Evolutionary conservation across 2,797 vertebrate species (phyloP).

Genomic region (Scomberomorus guttatus): DNA sequence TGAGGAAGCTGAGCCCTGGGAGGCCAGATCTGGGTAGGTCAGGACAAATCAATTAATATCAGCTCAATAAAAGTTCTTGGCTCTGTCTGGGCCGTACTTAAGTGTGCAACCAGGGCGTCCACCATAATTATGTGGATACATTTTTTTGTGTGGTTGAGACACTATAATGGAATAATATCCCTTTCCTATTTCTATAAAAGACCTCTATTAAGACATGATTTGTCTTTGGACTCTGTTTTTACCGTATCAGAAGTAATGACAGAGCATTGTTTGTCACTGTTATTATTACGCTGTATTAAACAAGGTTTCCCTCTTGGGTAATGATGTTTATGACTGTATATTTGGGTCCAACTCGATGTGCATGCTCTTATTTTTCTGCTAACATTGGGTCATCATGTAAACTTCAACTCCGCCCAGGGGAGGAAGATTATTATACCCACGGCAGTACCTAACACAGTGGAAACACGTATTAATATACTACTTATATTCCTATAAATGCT

Average conservation of each 20-base stretch:
- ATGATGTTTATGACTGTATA: constrained; percentile 68
- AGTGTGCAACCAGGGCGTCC: constrained; percentile 59
- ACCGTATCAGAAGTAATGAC: constrained; percentile 50
- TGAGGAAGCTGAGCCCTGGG: constrained; percentile 73
- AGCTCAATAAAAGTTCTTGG: constrained; percentile 78
- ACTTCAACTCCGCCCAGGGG: constrained; percentile 64
- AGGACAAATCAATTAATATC: constrained; percentile 85
- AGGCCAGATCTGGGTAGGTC: constrained; percentile 73
- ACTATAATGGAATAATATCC: constrained; percentile 75
- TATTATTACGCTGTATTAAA: constrained; percentile 66
- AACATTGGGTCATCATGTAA: constrained; percentile 67
- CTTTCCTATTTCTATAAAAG: constrained; percentile 72
- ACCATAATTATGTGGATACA: constrained; percentile 72
- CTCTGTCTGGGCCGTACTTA: constrained; percentile 66
- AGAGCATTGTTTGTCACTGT: constrained; percentile 68
- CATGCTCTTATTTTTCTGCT: constrained; percentile 52
- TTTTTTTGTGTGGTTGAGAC: constrained; percentile 66
- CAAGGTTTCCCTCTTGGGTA: constrained; percentile 59
- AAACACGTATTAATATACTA: constrained; percentile 65
- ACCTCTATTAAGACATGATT: constrained; percentile 66
- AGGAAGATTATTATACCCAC: constrained; percentile 61
- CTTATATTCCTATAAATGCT: constrained; percentile 57
- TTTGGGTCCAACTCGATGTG: constrained; percentile 53
- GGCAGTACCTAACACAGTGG: constrained; percentile 56
- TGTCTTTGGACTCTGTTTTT: constrained; percentile 70